Percentiles rank a stretch among this genome's conserved stretches.
These are phyloP conservation scores for Mimachlamys varia DNA, from an alignment of 2,888 invertebrate genomes.

Conservation along the genomic window DNA sequence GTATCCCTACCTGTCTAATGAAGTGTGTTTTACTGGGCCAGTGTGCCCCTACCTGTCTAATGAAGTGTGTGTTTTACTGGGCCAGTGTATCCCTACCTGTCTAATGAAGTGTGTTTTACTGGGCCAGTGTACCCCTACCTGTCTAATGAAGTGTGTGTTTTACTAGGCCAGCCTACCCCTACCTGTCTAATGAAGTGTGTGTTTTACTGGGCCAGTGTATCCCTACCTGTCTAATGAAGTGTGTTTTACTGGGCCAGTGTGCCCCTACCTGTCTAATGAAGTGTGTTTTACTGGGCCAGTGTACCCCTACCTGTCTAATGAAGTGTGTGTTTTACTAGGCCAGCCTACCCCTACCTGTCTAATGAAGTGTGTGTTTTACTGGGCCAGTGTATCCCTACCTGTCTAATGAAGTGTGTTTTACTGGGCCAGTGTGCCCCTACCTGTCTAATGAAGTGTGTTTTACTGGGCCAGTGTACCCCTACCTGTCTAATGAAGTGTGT, in stretches of 20 bases:
- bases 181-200: background rate
- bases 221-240: background rate
- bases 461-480: background rate
- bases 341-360: background rate
- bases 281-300: background rate
- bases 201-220: background rate
- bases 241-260: background rate
- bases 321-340: background rate
- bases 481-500: background rate
- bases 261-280: background rate
- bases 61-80: background rate
- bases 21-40: background rate
- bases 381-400: too few species aligned
- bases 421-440: background rate
- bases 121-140: too few species aligned
- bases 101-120: background rate
- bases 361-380: background rate
- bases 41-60: background rate
- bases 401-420: background rate
- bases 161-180: too few species aligned
- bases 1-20: background rate
- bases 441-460: background rate
- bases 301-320: background rate
- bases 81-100: background rate
- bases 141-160: background rate